Base-by-base conservation (phyloP, 2,113 vertebrate species). In the Malurus alboscapulatus region DNA sequence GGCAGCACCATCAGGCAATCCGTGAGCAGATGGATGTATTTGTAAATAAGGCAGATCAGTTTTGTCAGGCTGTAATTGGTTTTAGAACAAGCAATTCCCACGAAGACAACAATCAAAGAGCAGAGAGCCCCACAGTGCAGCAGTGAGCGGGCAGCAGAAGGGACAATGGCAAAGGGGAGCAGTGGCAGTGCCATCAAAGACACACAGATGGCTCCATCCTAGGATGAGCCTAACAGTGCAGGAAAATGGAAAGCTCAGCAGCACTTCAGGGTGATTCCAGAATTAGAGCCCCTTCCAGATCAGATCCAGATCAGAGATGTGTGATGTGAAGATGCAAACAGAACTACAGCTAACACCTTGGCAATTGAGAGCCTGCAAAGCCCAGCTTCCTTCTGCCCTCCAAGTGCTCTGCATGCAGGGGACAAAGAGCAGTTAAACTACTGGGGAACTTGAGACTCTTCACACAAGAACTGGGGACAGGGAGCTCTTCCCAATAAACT, bases 11-110 rank as follows among this genome's bases (percentile, higher is more conserved):
- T 1, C 92, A 84, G 83, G 78, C 90, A 92, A 48, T 63, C 80
- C 68, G 57, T 47, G 14, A 76, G 62, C 96, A 97, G 94, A 96
- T 95, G 94, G 96, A 74, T 77, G 83, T 88, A 87, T 87, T 92
- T 94, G 92, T 96, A 95, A 97, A 97, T 92, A 94, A 93, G 94
- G 92, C 79, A 94, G 84, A 96, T 69, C 83, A 68, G 91, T 95
- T 97, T 86, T 96, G 80, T 94, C 96, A 96, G 91, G 90, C 74
- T 92, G 79, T 84, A 94, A 96, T 76, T 95, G 93, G 91, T 63
- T 97, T 97, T 84, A 94, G 91, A 95, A 79, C 54, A 94, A 93
- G 91, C 95, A 96, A 86, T 29, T 77, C 87, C 84, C 63, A 55
- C 25, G 14, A 83, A 47, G 92, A 65, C 83, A 94, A 88, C 74